A percentile compares a stretch with the other conserved stretches of the same genome.
These are phyloP conservation scores for Alosa sapidissima DNA, from an alignment of 2,797 vertebrate genomes.

Conservation along the genomic window DNA sequence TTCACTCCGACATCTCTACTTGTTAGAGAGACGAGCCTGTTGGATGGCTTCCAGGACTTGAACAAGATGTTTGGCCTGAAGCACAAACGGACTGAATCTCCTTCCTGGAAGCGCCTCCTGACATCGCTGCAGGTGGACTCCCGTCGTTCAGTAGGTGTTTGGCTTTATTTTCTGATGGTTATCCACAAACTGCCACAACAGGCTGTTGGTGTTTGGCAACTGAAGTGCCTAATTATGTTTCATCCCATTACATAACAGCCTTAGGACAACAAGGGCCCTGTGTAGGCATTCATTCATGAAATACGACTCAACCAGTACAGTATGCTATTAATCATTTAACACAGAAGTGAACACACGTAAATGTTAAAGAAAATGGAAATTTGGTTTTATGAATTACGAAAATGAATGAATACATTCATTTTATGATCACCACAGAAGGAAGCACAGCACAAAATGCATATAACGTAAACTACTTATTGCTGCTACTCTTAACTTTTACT, in stretches of 20 bases:
- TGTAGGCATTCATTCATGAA: neutral
- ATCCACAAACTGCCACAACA: neutral
- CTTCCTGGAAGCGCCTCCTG: constrained; percentile 68
- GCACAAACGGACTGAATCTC: constrained; percentile 64
- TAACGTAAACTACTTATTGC: neutral
- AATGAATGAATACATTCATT: neutral
- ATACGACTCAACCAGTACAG: neutral
- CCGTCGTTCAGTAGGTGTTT: constrained; percentile 61
- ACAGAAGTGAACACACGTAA: neutral
- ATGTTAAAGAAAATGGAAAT: neutral
- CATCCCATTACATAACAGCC: constrained; percentile 4
- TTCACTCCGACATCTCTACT: constrained; percentile 29
- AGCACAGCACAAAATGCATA: neutral
- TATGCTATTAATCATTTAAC: neutral
- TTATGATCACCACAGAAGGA: neutral
- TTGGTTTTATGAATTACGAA: neutral
- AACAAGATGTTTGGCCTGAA: constrained; percentile 75
- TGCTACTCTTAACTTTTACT: neutral
- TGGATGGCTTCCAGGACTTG: constrained; percentile 75
- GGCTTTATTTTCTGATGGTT: neutral
- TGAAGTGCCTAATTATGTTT: neutral
- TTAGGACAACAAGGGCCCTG: neutral
- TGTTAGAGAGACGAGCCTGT: constrained; percentile 58
- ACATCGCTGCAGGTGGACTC: constrained; percentile 64
- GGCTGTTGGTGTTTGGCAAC: neutral